These are phyloP conservation scores for Rhagium mordax DNA, from an alignment of 2,888 invertebrate genomes.

Conservation along the genomic window DNA sequence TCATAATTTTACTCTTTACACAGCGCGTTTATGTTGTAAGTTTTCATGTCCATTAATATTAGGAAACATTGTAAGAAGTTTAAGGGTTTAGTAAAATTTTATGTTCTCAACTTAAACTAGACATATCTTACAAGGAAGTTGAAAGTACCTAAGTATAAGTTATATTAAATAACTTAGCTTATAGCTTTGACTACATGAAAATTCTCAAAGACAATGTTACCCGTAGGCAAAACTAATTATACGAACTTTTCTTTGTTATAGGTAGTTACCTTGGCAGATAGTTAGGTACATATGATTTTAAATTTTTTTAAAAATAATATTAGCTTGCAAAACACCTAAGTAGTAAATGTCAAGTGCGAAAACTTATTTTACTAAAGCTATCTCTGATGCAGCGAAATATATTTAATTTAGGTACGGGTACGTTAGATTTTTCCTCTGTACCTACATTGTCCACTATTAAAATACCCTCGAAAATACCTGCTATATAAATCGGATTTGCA, in stretches of 20 bases:
- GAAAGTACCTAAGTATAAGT: constrained; percentile 18
- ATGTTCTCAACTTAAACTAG: constrained; percentile 25
- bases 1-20: constrained; percentile 10
- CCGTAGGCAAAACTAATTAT: constrained; percentile 2
- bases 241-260: neutral
- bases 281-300: too few species aligned
- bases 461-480: too few species aligned
- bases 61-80: constrained; percentile 36
- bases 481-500: too few species aligned
- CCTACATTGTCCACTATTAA: too few species aligned
- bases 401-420: too few species aligned
- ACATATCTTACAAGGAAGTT: constrained; percentile 15
- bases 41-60: constrained; percentile 39
- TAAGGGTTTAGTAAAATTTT: constrained; percentile 31
- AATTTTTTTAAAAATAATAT: too few species aligned
- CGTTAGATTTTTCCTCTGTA: too few species aligned
- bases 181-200: constrained; percentile 1
- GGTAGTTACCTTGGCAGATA: too few species aligned
- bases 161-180: constrained; percentile 25
- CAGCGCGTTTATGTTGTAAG: constrained; percentile 28
- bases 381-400: too few species aligned
- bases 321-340: too few species aligned
- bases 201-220: neutral
- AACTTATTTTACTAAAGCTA: too few species aligned
- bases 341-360: too few species aligned